These are phyloP conservation scores for Drosophila incognita DNA, from an alignment of 2,888 invertebrate species.

Conservation along the genomic window DNA sequence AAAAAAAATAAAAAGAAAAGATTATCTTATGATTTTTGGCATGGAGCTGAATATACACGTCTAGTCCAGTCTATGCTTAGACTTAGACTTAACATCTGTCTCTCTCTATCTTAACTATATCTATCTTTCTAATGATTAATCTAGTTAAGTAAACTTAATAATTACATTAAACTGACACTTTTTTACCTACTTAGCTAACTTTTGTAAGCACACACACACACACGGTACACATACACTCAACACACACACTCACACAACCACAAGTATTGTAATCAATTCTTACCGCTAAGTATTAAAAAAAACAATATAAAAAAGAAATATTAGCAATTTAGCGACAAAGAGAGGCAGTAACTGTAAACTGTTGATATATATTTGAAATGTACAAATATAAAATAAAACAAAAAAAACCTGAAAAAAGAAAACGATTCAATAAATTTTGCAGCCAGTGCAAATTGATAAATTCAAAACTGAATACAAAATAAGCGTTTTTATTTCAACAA, in stretches of 20 bases:
- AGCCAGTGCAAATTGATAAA: slow-evolving; percentile 65
- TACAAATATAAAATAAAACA: slow-evolving; percentile 38
- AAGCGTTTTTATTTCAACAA: slow-evolving; percentile 75
- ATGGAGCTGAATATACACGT: slow-evolving; percentile 14
- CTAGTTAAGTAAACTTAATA: slow-evolving; percentile 67
- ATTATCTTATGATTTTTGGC: slow-evolving; percentile 36
- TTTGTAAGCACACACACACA: slow-evolving; percentile 70
- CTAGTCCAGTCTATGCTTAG: slow-evolving; percentile 34
- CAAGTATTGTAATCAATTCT: slow-evolving; percentile 59
- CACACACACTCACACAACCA: slow-evolving; percentile 27
- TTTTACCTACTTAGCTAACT: slow-evolving; percentile 60
- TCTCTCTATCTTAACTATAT: slow-evolving; percentile 43
- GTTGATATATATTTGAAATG: slow-evolving; percentile 50
- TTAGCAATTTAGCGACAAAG: slow-evolving; percentile 33
- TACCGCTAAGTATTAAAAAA: slow-evolving; percentile 59
- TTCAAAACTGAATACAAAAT: slow-evolving; percentile 71
- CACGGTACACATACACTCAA: not conserved
- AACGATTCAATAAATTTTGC: slow-evolving; percentile 71
- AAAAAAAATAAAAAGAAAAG: slow-evolving; percentile 7
- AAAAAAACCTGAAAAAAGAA: slow-evolving; percentile 25
- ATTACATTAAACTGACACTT: slow-evolving; percentile 32
- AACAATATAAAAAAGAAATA: slow-evolving; percentile 18
- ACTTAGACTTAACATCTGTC: slow-evolving; percentile 45
- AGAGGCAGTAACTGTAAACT: slow-evolving; percentile 49
- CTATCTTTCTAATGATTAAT: slow-evolving; percentile 61